Evolutionary conservation across 2,113 vertebrate genomes (phyloP), one percentile per base, ranked within the genome.

Genomic region (Periophthalmodon schlosseri): DNA sequence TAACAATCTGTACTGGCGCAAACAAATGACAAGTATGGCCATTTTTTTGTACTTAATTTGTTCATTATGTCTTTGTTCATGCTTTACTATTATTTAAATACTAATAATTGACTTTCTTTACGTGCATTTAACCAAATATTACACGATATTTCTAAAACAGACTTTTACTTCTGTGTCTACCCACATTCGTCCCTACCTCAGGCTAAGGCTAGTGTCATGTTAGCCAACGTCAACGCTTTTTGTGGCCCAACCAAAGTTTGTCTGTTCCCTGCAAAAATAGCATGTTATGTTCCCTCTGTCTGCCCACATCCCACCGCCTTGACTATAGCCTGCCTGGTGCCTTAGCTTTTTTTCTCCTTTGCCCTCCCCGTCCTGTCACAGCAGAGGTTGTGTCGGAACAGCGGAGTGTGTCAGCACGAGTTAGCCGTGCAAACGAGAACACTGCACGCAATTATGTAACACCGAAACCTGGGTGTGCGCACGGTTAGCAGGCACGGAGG

Each of bases 401-500:
- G 70, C 10, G 81, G 67, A 74, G 72, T 60, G 90, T 91, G 92
- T 80, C 73, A 78, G 73, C 75, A 68, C 78, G 56, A 56, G 74
- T 86, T 90, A 82, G 86, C 76, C 74, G 72, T 66, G 67, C 83
- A 81, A 76, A 74, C 68, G 80, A 79, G 71, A 81, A 52, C 66
- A 75, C 66, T 70, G 70, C 74, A 60, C 81, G 81, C 71, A 78
- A 70, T 89, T 87, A 87, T 78, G 88, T 88, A 91, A 87, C 74
- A 80, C 81, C 77, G 60, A 74, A 81, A 88, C 76, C 76, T 86
- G 74, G 78, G 72, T 76, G 76, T 87, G 75, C 69, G 20, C 10
- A 78, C 58, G 70, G 82, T 72, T 79, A 84, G 71, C 69, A 83
- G 77, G 83, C 70, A 76, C 70, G 80, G 74, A 67, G n/a, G 24